Evolutionary conservation across 2,797 vertebrate genomes (phyloP), one percentile per base, ranked within the genome.

Genomic region (Streptopelia turtur): DNA sequence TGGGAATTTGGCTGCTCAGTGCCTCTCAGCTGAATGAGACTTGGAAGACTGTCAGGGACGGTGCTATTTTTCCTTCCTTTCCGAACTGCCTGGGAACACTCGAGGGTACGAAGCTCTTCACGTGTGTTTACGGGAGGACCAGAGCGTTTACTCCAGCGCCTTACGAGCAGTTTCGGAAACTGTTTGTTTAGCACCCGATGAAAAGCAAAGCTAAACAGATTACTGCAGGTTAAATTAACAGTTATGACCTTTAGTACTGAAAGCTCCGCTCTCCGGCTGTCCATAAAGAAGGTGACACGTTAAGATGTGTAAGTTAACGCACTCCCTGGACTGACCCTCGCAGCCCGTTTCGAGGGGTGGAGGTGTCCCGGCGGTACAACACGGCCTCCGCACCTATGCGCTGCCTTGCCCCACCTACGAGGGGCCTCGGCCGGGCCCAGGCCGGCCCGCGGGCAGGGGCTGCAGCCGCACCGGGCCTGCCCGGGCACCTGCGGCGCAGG

Each of bases 1-100:
- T 94, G 95, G 95, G 82, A 85, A 47, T 55, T 78, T 91, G 89
- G 90, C 95, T 52, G 84, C 85, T 86, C 55, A 8, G 85, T 31
- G 61, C 87, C 59, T 70, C 64, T 75, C 50, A 28, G 90, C 64
- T 71, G 89, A 91, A 61, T 31, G 84, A 57, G 69, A 14, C 79
- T 83, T 91, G 95, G 94, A 89, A 87, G 68, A 22, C 52, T 78
- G 61, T 91, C 89, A 91, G 85, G 89, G 87, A 60, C 6, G 8
- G 65, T 50, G 84, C 65, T 83, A 31, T 33, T 83, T 89, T 74
- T 89, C 14, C 76, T 55, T 77, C 79, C 45, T 47, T 80, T 85
- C 89, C 95, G 68, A 89, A 80, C 60, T 71, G 41, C 8, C 39
- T 60, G 64, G 52, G 33, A 94, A 28, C 69, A 85, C 84, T 71